Conservation (phyloP, 2,113 vertebrate genomes). For the Hystrix cristata region DNA sequence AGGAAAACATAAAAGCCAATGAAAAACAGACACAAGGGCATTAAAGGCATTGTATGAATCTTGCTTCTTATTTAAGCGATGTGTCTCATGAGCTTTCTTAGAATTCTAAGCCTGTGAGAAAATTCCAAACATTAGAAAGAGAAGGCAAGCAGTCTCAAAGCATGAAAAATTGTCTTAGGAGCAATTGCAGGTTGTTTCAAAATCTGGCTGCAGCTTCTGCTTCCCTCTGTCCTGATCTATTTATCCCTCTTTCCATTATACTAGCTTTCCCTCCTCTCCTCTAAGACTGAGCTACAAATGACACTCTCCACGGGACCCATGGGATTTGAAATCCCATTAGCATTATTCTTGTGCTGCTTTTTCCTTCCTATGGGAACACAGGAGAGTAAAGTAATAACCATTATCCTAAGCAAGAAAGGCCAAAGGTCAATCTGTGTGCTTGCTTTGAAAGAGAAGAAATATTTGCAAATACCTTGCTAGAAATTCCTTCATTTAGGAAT, state of each 20-base stretch:
- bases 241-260: too few relatives aligned
- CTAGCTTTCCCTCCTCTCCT: background rate
- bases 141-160: background rate
- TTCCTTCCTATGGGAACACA: background rate
- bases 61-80: background rate
- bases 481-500: background rate
- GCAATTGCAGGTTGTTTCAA: background rate
- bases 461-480: background rate
- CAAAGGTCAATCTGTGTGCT: background rate
- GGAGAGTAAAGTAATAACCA: background rate
- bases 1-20: slow-evolving; percentile 51
- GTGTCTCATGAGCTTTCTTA: background rate
- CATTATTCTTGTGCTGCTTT: background rate
- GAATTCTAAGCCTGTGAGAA: background rate
- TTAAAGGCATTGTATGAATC: background rate
- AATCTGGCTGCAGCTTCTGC: background rate
- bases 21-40: background rate
- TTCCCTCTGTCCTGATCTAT: background rate
- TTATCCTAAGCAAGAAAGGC: background rate
- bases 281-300: background rate
- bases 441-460: slow-evolving; percentile 45
- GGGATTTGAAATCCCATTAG: slow-evolving; percentile 20
- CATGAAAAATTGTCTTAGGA: background rate
- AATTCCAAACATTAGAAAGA: background rate
- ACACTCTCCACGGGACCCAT: background rate